phyloP scores from a whole-genome alignment of 37 sponge, comb jelly and placozoan genomes.

The Crambe crambe region DNA sequence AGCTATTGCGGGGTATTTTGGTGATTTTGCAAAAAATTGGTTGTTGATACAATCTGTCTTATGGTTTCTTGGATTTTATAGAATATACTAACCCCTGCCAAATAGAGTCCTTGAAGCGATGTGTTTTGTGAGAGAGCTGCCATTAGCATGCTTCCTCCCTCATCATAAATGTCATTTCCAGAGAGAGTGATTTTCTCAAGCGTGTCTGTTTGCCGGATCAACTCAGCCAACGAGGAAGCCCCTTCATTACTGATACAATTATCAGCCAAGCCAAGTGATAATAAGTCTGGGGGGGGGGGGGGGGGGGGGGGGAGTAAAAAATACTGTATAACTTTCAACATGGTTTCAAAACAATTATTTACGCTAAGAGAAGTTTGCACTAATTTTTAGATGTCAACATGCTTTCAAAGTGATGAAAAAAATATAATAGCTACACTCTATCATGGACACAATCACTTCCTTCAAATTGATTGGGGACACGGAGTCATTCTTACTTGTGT shows the following conservation, averaged over 20 bases:
- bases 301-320: too few relatives aligned
- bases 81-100: conserved; percentile 67
- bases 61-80: too few relatives aligned
- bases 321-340: too few relatives aligned
- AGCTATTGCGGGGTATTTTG: too few relatives aligned
- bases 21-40: too few relatives aligned
- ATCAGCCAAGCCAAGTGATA: conserved; percentile 63
- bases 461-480: conserved; percentile 35
- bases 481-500: conserved; percentile 61
- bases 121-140: conserved; percentile 69
- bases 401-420: too few relatives aligned
- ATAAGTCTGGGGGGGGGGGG: conserved; percentile 22
- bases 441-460: conserved; percentile 24
- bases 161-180: conserved; percentile 57
- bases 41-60: too few relatives aligned
- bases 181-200: conserved; percentile 57
- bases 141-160: conserved; percentile 63
- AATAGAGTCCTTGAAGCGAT: conserved; percentile 57
- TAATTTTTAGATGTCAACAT: too few relatives aligned
- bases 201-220: conserved; percentile 43
- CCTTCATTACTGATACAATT: conserved; percentile 70
- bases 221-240: conserved; percentile 58
- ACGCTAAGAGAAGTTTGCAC: too few relatives aligned
- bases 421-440: not conserved
- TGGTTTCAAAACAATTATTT: too few relatives aligned